phyloP scores from a whole-genome alignment of 2,797 vertebrate genomes.

The Malacoctenus gilli region DNA sequence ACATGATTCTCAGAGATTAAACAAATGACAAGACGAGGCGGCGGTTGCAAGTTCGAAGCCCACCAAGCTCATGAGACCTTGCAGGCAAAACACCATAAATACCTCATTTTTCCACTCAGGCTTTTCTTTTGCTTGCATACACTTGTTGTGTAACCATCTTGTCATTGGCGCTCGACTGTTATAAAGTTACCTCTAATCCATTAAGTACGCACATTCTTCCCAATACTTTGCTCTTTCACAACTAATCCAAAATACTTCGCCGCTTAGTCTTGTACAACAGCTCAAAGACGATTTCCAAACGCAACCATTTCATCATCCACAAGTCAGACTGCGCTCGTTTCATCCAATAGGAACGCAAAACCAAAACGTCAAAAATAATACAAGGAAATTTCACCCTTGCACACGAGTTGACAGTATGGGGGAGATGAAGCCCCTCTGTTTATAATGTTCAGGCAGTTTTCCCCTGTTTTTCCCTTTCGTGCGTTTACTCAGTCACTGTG shows the following conservation, averaged over 20 bases:
- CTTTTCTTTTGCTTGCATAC: too few relatives aligned
- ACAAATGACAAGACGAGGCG: too few relatives aligned
- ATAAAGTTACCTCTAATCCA: constrained; percentile 10
- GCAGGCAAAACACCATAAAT: too few relatives aligned
- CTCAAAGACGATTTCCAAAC: constrained; percentile 2
- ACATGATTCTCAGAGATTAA: too few relatives aligned
- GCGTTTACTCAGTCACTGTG: background rate
- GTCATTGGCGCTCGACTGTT: background rate
- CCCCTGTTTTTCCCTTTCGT: background rate
- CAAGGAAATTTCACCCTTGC: background rate
- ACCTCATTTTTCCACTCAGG: too few relatives aligned
- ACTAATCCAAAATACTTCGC: background rate
- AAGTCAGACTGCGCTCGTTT: background rate
- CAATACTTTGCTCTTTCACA: constrained; percentile 1
- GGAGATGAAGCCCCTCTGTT: background rate
- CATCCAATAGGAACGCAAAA: background rate
- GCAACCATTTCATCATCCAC: constrained; percentile 8
- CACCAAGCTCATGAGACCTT: too few relatives aligned
- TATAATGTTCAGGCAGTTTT: constrained; percentile 5
- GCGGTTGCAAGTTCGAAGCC: too few relatives aligned
- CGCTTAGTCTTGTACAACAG: background rate
- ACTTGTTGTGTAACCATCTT: background rate
- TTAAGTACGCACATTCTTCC: background rate
- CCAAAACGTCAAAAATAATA: background rate
- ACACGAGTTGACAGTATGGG: too few relatives aligned